A percentile compares a stretch with the other conserved stretches of the same genome.
phyloP scores from a whole-genome alignment of 2,113 vertebrate species.

The Takifugu flavidus region DNA sequence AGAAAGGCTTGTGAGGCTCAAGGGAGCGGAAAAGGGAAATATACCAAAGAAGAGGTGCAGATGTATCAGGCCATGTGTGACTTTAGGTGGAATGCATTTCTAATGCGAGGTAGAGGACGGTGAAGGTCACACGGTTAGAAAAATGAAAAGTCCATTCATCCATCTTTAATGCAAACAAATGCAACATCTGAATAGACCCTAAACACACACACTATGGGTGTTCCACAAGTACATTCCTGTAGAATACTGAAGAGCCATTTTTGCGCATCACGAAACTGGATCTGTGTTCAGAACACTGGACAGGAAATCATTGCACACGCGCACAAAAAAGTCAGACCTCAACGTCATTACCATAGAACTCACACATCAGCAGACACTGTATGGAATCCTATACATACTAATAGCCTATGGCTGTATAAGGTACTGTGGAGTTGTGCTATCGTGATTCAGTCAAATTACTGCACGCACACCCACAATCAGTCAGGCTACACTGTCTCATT shows the following conservation, averaged over 20 bases:
- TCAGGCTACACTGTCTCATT: neutral
- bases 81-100: slow-evolving; percentile 66
- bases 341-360: slow-evolving; percentile 44
- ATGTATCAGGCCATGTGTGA: slow-evolving; percentile 44
- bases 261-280: no score
- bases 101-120: slow-evolving; percentile 47
- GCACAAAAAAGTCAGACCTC: slow-evolving; percentile 31
- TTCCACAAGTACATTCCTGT: neutral
- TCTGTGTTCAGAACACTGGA: neutral
- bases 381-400: slow-evolving; percentile 54
- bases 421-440: slow-evolving; percentile 27
- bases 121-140: slow-evolving; percentile 60
- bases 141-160: slow-evolving; percentile 55
- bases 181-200: neutral
- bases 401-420: slow-evolving; percentile 29
- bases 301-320: slow-evolving; percentile 26
- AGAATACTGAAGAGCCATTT: neutral
- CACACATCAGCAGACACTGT: slow-evolving; percentile 45
- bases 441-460: slow-evolving; percentile 36
- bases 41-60: slow-evolving; percentile 31
- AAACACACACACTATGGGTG: neutral
- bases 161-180: slow-evolving; percentile 34
- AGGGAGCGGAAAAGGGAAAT: slow-evolving; percentile 22
- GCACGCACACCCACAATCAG: slow-evolving; percentile 32
- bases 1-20: slow-evolving; percentile 13